Percentiles rank a stretch among this genome's conserved stretches.
Conservation (phyloP, 2,113 vertebrate genomes). For the Fregata magnificens region DNA sequence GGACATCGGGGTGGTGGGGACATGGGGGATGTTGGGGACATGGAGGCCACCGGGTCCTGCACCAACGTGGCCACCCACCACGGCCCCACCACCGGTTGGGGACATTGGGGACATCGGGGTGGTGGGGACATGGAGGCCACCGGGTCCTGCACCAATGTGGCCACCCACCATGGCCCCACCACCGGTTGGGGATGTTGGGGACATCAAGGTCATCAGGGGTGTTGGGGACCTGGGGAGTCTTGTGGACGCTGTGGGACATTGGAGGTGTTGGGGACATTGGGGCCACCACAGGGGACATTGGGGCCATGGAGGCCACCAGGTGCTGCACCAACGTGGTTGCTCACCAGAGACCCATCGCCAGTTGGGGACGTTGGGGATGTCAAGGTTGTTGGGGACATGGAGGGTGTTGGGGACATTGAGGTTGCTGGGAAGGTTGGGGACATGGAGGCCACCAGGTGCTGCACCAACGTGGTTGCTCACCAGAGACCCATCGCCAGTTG, state of each 20-base stretch:
- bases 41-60: too few species aligned
- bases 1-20: neutral
- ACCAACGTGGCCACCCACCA: too few species aligned
- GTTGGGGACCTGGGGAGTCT: too few species aligned
- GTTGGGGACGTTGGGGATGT: neutral
- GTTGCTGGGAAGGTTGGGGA: too few species aligned
- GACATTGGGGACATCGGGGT: too few species aligned
- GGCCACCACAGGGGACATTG: neutral
- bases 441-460: neutral
- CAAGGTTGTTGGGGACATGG: too few species aligned
- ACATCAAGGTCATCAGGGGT: too few species aligned
- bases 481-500: rapidly evolving
- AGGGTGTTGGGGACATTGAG: neutral
- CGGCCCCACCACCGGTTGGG: too few species aligned
- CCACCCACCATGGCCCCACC: neutral
- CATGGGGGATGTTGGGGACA: too few species aligned
- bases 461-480: rapidly evolving
- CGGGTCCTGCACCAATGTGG: neutral
- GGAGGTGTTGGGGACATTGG: neutral
- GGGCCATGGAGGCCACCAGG: neutral
- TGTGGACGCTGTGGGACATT: too few species aligned
- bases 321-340: neutral
- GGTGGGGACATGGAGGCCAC: neutral
- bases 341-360: rapidly evolving
- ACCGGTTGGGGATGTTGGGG: too few species aligned